phyloP scores from a whole-genome alignment of 2,888 invertebrate species.

The Neoitamus cyanurus region DNA sequence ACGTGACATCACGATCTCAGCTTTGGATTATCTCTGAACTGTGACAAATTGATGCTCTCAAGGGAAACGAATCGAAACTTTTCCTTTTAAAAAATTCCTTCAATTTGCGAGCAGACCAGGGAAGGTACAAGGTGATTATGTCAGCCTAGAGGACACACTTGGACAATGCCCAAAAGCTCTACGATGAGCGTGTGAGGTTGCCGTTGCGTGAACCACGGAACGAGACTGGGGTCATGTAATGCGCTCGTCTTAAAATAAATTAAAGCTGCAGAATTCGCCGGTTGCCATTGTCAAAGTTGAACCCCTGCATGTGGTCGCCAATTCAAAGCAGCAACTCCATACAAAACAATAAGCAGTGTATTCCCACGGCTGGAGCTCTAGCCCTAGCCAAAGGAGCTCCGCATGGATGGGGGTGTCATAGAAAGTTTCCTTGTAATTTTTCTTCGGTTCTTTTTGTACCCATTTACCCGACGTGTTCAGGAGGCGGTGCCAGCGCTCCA shows the following conservation, averaged over 20 bases:
- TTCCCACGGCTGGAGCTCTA: not conserved
- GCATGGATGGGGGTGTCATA: conserved; percentile 20
- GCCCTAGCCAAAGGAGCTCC: not conserved
- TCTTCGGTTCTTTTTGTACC: conserved; percentile 20
- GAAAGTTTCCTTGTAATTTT: conserved; percentile 41
- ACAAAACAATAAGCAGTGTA: conserved; percentile 14
- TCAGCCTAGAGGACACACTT: not conserved
- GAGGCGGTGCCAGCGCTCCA: not conserved
- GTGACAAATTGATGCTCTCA: conserved; percentile 42
- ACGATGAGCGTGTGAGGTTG: not conserved
- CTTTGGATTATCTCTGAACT: conserved; percentile 41
- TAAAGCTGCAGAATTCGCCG: conserved; percentile 20
- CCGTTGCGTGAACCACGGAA: not conserved
- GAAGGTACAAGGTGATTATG: conserved; percentile 37
- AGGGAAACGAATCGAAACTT: conserved; percentile 40
- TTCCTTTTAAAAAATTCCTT: conserved; percentile 44
- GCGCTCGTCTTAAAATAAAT: not conserved
- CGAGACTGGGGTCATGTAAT: not conserved
- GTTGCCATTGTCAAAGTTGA: not conserved
- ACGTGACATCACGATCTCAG: conserved; percentile 40
- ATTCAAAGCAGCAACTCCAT: conserved; percentile 2
- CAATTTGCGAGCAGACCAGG: conserved; percentile 21
- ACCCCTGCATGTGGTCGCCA: not conserved
- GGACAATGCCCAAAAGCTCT: conserved; percentile 21
- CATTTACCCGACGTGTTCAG: conserved; percentile 21